These are phyloP conservation scores for Caenorhabditis briggsae DNA, from an alignment of 1,140 invertebrate genomes.

Conservation along the genomic window DNA sequence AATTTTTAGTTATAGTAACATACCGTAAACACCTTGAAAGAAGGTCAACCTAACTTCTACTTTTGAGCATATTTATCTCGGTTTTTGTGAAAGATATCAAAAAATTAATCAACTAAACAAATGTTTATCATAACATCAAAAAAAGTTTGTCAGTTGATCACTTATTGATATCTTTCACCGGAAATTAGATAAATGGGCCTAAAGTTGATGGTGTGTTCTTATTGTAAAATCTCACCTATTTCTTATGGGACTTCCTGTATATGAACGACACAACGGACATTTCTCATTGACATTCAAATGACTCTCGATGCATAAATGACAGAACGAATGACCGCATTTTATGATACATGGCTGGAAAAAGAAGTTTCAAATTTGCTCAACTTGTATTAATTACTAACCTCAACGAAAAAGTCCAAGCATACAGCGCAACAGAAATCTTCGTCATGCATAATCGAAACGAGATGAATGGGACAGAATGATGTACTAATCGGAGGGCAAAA, in stretches of 20 bases:
- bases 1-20: too few relatives aligned
- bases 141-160: too few relatives aligned
- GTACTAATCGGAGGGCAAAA: neutral
- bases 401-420: slow-evolving; percentile 40
- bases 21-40: too few relatives aligned
- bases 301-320: slow-evolving; percentile 36
- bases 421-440: slow-evolving; percentile 43
- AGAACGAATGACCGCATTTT: slow-evolving; percentile 19
- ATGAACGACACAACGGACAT: slow-evolving; percentile 1
- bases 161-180: too few relatives aligned
- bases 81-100: too few relatives aligned
- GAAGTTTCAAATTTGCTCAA: neutral
- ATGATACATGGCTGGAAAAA: slow-evolving; percentile 17
- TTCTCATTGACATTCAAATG: slow-evolving; percentile 48
- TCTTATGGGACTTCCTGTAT: slow-evolving; percentile 8
- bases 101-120: too few relatives aligned
- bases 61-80: too few relatives aligned
- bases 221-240: slow-evolving; percentile 24
- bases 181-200: too few relatives aligned
- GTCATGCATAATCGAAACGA: neutral
- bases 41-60: too few relatives aligned
- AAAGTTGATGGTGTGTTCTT: too few relatives aligned
- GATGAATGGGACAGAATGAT: neutral
- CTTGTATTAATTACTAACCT: neutral
- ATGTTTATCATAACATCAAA: too few relatives aligned